Base-by-base conservation (phyloP, 2,797 vertebrate genomes). In the Sphaeramia orbicularis region DNA sequence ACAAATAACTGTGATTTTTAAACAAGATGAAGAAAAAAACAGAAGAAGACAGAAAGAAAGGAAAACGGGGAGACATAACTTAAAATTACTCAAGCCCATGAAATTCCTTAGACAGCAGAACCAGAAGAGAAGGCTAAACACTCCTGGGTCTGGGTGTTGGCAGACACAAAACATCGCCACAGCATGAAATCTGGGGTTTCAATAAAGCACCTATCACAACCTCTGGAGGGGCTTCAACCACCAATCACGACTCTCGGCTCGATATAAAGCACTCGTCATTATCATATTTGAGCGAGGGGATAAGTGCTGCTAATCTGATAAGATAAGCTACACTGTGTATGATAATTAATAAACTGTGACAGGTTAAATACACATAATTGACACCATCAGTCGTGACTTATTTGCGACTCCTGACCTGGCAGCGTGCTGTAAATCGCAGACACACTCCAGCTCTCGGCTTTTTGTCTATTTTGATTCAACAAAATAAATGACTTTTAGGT, bases 81-180 rank as follows among this genome's bases (percentile, higher is more conserved):
- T 64, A 85, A 81, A 87, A 87, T 80, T 68, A 86, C 79, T 81
- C 48, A 57, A 80, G 71, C 65, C 73, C 53, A 68, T 87, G 82
- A 90, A 89, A 93, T 91, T 91, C 89, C 85, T 91, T 65, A 72
- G 84, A 89, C 88, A 78, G 84, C 85, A 85, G 84, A 88, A 78
- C 78, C 65, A 80, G 71, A 81, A 44, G 78, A 67, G 82, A 89
- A 87, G 86, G 87, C 76, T 91, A 88, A 90, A 89, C 90, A 85
- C 76, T 68, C 70, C 56, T 77, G 67, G 78, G 78, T 85, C 79
- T 64, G 86, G 74, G 88, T 91, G 88, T 89, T 90, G 89, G 86
- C 86, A 91, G 87, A 90, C 84, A 86, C 51, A 78, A 79, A 87
- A 80, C 86, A 86, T 75, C 24, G 10, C 76, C 76, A 54, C 76